Evolutionary conservation across 2,888 invertebrate species (phyloP), one percentile per base, ranked within the genome.

Genomic region (Microplitis manilae): DNA sequence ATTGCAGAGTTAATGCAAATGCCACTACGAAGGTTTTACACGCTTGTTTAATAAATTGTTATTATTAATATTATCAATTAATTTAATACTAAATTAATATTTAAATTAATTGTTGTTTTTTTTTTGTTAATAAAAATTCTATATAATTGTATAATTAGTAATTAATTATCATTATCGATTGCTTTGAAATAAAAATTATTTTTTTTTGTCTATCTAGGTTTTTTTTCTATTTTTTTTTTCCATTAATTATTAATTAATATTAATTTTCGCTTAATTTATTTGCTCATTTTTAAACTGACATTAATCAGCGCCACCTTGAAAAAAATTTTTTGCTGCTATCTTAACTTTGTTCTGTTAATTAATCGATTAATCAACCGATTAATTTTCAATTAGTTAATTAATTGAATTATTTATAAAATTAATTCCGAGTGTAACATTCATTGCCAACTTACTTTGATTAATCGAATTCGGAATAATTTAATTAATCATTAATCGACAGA

Each of bases 11-110:
- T 13, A 15, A 62, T 62, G 62, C 17, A 39, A 82, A 80, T 83
- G 82, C 78, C 81, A 82, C 80, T 81, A 80, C 81, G 80, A 82
- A 78, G 80, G 82, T 80, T 83, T 79, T 77, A 82, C 80, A 81
- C 79, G 77, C 73, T 78, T 73, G 77, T 77, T 77, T 79, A 20
- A 20, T 20, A 20, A 20, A 20, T 20, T 20, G 20, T 20, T 20
- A 20, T 20, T 20, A 76, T 76, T 50, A 67, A 68, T 77, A 75
- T 78, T 76, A 62, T 78, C 73, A 62, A 71, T 76, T 77, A 77
- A 38, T 75, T 70, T 62, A 17, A 7, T 20, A 15, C 15, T 62
- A 15, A 30, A 50, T 50, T 50, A 50, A 50, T 50, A 50, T 9
- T 50, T 9, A 50, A 50, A 50, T 50, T 50, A 50, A 50, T 50